Conservation (phyloP, 2,797 vertebrate genomes). For the Leptoclinus maculatus region DNA sequence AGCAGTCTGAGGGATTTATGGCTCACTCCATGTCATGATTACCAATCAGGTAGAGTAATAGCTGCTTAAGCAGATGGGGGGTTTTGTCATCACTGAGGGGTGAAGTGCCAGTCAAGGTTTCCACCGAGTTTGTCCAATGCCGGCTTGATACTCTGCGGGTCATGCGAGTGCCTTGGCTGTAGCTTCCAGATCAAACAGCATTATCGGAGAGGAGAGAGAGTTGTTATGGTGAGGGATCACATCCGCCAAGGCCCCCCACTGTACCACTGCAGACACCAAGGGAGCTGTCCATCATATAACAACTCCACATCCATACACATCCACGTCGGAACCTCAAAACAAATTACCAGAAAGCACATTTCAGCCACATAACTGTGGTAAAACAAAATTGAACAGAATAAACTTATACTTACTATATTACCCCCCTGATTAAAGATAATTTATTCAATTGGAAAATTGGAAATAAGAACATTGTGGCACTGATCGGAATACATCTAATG, state of each 20-base stretch:
- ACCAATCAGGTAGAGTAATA: conserved; percentile 84
- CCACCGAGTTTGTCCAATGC: conserved; percentile 52
- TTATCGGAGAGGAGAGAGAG: conserved; percentile 66
- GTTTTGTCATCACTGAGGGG: conserved; percentile 75
- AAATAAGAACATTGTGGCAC: neutral
- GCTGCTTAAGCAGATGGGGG: conserved; percentile 79
- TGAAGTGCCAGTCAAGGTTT: conserved; percentile 85
- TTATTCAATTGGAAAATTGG: neutral
- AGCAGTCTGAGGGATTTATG: conserved; percentile 78
- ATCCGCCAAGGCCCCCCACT: conserved; percentile 40
- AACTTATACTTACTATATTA: neutral
- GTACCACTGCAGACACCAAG: conserved; percentile 20
- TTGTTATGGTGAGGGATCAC: conserved; percentile 65
- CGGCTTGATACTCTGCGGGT: conserved; percentile 41
- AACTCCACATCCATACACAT: conserved; percentile 12
- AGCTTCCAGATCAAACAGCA: conserved; percentile 73
- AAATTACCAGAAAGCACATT: neutral
- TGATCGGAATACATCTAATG: neutral
- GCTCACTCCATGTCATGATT: conserved; percentile 79
- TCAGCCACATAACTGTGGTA: no score
- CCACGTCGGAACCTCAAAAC: conserved; percentile 7
- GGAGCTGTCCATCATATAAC: conserved; percentile 36
- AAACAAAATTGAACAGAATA: neutral
- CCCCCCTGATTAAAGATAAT: neutral
- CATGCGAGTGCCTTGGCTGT: conserved; percentile 61